These are phyloP conservation scores for Channa argus DNA, from an alignment of 2,113 vertebrate genomes.

Conservation along the genomic window DNA sequence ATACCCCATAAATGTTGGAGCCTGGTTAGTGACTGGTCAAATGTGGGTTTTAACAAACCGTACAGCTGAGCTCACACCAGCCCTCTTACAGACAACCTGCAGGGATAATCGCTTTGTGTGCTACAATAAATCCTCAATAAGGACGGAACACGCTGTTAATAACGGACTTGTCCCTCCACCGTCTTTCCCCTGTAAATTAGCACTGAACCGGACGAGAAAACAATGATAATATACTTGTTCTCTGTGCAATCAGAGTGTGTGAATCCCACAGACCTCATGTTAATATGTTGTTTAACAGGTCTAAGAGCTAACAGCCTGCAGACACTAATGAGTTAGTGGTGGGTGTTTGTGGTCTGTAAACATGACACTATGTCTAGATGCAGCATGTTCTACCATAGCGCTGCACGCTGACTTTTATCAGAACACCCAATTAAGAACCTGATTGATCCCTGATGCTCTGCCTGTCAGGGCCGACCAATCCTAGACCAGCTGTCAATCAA, in stretches of 20 bases:
- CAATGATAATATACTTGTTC: not conserved
- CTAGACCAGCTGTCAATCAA: slow-evolving; percentile 21
- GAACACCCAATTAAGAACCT: not conserved
- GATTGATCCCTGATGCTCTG: slow-evolving; percentile 48
- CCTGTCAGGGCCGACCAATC: slow-evolving; percentile 14
- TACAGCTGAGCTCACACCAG: no score
- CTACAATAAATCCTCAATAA: not conserved
- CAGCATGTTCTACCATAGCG: not conserved
- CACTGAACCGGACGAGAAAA: not conserved
- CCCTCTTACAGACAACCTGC: no score
- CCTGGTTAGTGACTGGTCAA: no score
- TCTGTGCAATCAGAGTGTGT: no score
- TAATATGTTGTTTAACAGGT: not conserved
- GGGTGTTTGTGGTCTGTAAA: slow-evolving; percentile 39
- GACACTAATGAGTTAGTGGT: slow-evolving; percentile 11
- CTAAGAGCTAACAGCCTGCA: slow-evolving; percentile 24
- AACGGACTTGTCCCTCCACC: not conserved
- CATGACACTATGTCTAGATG: slow-evolving; percentile 2
- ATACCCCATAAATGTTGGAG: no score
- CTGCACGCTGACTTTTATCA: not conserved
- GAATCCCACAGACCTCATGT: not conserved
- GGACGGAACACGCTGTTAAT: not conserved
- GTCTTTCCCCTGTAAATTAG: not conserved
- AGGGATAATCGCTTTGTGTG: no score
- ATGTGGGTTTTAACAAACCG: no score